These are phyloP conservation scores for Microtus ochrogaster DNA, from an alignment of 2,113 vertebrate species.

Conservation along the genomic window DNA sequence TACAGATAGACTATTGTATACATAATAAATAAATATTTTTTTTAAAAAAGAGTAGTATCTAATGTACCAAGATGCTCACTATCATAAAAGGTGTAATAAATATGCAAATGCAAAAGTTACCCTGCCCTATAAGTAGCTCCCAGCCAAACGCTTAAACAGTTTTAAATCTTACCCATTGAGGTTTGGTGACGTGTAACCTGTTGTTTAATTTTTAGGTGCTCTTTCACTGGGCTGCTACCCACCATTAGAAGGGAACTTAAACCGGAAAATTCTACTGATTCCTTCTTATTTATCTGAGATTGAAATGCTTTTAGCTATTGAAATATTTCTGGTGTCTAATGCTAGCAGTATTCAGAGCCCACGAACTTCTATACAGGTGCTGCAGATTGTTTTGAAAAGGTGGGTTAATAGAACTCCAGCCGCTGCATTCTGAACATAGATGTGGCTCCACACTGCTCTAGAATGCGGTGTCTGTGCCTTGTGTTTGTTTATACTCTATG, in stretches of 20 bases:
- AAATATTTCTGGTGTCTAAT: constrained; percentile 94
- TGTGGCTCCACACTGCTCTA: background rate
- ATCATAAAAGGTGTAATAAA: background rate
- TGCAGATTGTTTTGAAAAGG: constrained; percentile 94
- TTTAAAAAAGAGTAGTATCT: background rate
- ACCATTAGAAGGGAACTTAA: constrained; percentile 85
- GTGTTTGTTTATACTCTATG: background rate
- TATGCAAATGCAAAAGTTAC: background rate
- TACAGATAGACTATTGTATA: too few relatives aligned
- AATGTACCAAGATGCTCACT: background rate
- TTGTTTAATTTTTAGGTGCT: constrained; percentile 87
- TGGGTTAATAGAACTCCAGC: constrained; percentile 81
- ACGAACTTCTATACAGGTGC: constrained; percentile 75
- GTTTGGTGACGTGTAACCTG: constrained; percentile 23
- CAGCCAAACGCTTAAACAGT: background rate
- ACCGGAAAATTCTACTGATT: constrained; percentile 86
- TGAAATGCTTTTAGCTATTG: constrained; percentile 94
- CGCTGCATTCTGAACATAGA: constrained; percentile 29
- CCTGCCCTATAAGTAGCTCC: background rate
- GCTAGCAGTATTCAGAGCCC: constrained; percentile 86
- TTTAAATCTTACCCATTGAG: background rate
- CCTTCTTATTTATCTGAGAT: constrained; percentile 91
- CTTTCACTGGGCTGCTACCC: constrained; percentile 90
- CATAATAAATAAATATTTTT: too few relatives aligned
- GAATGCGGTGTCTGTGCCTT: background rate